These are phyloP conservation scores for Corynorhinus townsendii DNA, from an alignment of 2,113 vertebrate genomes.

Conservation along the genomic window DNA sequence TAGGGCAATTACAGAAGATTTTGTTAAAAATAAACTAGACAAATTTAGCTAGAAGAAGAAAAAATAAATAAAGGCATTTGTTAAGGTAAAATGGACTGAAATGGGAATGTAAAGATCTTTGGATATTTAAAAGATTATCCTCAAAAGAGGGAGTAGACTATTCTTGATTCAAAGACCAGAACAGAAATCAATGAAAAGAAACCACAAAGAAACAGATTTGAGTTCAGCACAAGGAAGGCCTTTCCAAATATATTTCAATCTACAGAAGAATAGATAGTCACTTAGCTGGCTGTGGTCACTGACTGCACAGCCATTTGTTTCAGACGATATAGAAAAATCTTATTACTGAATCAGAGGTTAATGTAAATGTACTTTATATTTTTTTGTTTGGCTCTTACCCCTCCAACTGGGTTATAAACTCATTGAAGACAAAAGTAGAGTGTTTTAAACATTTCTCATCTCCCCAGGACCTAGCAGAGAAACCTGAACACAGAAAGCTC, in stretches of 20 bases:
- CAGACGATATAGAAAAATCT: background rate
- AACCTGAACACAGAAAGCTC: background rate
- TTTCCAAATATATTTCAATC: conserved; percentile 32
- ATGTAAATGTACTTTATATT: background rate
- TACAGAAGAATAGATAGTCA: background rate
- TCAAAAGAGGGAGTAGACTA: background rate
- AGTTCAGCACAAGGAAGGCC: background rate
- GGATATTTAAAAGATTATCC: conserved; percentile 28
- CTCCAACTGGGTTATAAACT: background rate
- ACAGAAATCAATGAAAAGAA: conserved; percentile 33
- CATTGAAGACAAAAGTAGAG: background rate
- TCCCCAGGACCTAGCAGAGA: background rate
- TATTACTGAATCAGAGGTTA: background rate
- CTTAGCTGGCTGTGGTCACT: background rate
- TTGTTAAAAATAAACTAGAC: background rate
- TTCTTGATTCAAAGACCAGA: conserved; percentile 36
- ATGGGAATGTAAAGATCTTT: background rate
- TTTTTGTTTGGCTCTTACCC: background rate
- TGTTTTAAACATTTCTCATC: background rate
- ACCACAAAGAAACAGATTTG: conserved; percentile 21
- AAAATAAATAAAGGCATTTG: conserved; percentile 15
- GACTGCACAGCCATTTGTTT: background rate
- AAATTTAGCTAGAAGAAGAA: background rate
- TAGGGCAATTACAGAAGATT: background rate
- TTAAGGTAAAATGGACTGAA: background rate